A percentile compares a stretch with the other conserved stretches of the same genome.
Conservation (phyloP, 2,888 invertebrate species). For the Chrysopilus asiliformis region DNA sequence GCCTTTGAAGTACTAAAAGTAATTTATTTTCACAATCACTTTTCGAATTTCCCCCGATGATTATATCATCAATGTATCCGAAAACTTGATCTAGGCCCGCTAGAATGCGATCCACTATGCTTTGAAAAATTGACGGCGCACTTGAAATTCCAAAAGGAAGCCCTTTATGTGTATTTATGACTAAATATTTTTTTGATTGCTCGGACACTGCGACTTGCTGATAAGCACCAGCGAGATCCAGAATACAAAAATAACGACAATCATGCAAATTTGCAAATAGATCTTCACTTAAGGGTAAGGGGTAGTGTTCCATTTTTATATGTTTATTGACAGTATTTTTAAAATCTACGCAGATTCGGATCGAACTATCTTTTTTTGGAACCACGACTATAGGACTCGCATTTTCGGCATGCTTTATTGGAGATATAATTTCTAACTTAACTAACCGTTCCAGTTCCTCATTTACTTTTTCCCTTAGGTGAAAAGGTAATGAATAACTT, state of each 20-base stretch:
- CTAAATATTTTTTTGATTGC: conserved; percentile 17
- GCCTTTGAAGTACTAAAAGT: conserved; percentile 8
- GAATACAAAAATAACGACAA: conserved; percentile 14
- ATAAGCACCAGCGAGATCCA: conserved; percentile 18
- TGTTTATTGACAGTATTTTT: conserved; percentile 18
- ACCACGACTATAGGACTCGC: conserved; percentile 23
- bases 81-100: conserved; percentile 4
- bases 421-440: conserved; percentile 14
- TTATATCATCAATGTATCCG: conserved; percentile 13
- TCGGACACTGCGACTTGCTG: conserved; percentile 16
- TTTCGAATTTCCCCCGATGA: conserved; percentile 9
- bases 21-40: conserved; percentile 9
- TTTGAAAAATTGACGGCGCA: conserved; percentile 13
- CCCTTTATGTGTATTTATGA: conserved; percentile 19
- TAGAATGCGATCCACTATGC: conserved; percentile 14
- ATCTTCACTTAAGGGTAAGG: conserved; percentile 21
- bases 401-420: conserved; percentile 18
- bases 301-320: conserved; percentile 19
- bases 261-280: conserved; percentile 20
- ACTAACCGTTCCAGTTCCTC: conserved; percentile 15
- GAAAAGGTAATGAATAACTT: conserved; percentile 17
- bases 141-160: conserved; percentile 13
- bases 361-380: conserved; percentile 18
- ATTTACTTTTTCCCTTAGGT: conserved; percentile 16
- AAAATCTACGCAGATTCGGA: conserved; percentile 25